Conservation (phyloP, 2,797 vertebrate genomes). For the Sebastes hubbsi region DNA sequence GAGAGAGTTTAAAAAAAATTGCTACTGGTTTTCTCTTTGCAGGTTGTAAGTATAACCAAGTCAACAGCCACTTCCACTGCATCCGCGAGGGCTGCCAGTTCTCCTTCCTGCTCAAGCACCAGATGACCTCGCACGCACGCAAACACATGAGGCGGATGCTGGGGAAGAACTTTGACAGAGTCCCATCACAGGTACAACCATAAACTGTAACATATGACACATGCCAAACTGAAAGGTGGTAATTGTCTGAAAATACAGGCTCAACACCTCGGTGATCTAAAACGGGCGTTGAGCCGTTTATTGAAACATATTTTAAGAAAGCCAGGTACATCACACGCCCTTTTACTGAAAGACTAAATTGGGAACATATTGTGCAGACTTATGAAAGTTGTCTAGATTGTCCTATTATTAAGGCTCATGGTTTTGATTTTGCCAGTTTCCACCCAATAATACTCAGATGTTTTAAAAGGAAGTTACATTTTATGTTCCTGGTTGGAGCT, state of each 20-base stretch:
- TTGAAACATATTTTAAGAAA: slow-evolving; percentile 21
- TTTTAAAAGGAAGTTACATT: not conserved
- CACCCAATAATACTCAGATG: not conserved
- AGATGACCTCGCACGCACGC: slow-evolving; percentile 98
- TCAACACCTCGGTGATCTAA: not conserved
- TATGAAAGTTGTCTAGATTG: not conserved
- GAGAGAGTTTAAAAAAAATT: slow-evolving; percentile 34
- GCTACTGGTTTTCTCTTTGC: slow-evolving; percentile 36
- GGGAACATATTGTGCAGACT: not conserved
- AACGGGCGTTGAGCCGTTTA: slow-evolving; percentile 35
- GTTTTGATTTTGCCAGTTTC: not conserved
- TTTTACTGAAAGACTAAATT: not conserved
- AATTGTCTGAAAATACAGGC: slow-evolving; percentile 32
- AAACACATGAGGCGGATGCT: slow-evolving; percentile 99
- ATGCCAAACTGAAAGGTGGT: slow-evolving; percentile 16
- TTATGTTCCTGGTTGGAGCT: not conserved
- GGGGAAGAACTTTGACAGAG: slow-evolving; percentile 97
- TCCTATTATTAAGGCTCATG: not conserved
- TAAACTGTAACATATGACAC: not conserved
- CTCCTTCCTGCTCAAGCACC: slow-evolving; percentile 99
- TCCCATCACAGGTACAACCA: slow-evolving; percentile 90
- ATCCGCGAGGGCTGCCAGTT: slow-evolving; percentile 99
- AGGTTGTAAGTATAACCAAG: slow-evolving; percentile 99
- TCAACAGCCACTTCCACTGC: slow-evolving; percentile 99
- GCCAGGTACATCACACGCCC: slow-evolving; percentile 17